phyloP scores from a whole-genome alignment of 2,113 vertebrate species.

The Corapipo altera region DNA sequence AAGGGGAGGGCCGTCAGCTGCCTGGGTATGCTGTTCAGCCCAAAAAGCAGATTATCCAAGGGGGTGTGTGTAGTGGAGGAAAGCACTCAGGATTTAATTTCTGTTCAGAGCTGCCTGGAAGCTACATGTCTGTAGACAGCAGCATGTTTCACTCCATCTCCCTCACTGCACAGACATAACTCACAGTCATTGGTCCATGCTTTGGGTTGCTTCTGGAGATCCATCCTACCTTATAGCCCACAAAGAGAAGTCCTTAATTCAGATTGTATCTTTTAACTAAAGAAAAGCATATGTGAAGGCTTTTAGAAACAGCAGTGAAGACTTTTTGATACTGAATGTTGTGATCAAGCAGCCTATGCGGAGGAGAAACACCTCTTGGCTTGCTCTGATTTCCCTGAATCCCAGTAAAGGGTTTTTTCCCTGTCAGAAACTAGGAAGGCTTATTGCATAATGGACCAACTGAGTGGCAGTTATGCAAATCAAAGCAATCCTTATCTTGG shows the following conservation, averaged over 20 bases:
- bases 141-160: not conserved
- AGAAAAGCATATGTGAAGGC: not conserved
- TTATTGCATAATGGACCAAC: not conserved
- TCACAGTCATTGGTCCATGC: rapidly evolving
- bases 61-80: not conserved
- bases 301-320: not conserved
- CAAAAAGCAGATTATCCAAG: constrained; percentile 14
- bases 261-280: not conserved
- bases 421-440: not conserved
- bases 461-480: not conserved
- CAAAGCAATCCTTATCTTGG: not conserved
- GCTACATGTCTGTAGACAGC: not conserved
- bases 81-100: not conserved
- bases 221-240: not conserved
- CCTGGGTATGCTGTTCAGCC: not conserved
- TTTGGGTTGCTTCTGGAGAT: not conserved
- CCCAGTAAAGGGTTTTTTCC: not conserved
- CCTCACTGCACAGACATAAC: rapidly evolving
- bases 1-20: not conserved
- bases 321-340: not conserved
- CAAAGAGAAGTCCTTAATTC: not conserved
- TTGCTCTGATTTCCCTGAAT: not conserved
- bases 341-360: rapidly evolving
- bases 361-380: not conserved
- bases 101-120: not conserved